Conservation (phyloP, 2,797 vertebrate species). For the Leptatherina wallacei region DNA sequence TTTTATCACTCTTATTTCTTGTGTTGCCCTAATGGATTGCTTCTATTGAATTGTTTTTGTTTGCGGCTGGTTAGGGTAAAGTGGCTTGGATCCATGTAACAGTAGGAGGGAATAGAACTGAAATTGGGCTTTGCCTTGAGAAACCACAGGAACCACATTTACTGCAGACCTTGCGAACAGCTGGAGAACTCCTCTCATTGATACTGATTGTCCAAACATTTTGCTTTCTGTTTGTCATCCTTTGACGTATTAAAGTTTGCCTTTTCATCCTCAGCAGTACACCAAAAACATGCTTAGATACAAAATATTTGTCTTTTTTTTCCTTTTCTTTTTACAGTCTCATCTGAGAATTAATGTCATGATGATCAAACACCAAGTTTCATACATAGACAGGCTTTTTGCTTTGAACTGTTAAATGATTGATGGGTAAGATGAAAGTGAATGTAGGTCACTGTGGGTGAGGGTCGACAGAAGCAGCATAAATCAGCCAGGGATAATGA, state of each 20-base stretch:
- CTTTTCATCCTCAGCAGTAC: slow-evolving; percentile 21
- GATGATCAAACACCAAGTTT: slow-evolving; percentile 62
- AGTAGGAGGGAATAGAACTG: slow-evolving; percentile 29
- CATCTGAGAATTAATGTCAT: slow-evolving; percentile 67
- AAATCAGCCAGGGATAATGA: slow-evolving; percentile 75
- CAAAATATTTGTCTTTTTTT: slow-evolving; percentile 10
- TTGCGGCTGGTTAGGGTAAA: slow-evolving; percentile 16
- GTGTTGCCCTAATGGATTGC: slow-evolving; percentile 28
- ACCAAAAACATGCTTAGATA: slow-evolving; percentile 26
- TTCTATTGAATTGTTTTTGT: slow-evolving; percentile 37
- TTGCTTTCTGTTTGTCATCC: slow-evolving; percentile 16
- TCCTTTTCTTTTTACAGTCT: slow-evolving; percentile 38
- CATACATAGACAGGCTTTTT: slow-evolving; percentile 63
- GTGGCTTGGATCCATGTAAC: slow-evolving; percentile 19
- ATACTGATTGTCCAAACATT: slow-evolving; percentile 34
- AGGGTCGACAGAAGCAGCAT: slow-evolving; percentile 69
- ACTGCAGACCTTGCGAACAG: slow-evolving; percentile 18
- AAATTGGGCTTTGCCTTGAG: slow-evolving; percentile 40
- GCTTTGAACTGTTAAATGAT: slow-evolving; percentile 80
- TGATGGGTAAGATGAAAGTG: slow-evolving; percentile 77
- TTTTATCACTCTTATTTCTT: slow-evolving; percentile 33
- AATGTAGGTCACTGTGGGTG: slow-evolving; percentile 79
- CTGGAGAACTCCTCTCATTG: slow-evolving; percentile 28
- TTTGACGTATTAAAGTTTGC: slow-evolving; percentile 15
- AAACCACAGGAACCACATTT: slow-evolving; percentile 40